Evolutionary conservation across 2,888 invertebrate species (phyloP).

Genomic region (Zelleria hepariella): DNA sequence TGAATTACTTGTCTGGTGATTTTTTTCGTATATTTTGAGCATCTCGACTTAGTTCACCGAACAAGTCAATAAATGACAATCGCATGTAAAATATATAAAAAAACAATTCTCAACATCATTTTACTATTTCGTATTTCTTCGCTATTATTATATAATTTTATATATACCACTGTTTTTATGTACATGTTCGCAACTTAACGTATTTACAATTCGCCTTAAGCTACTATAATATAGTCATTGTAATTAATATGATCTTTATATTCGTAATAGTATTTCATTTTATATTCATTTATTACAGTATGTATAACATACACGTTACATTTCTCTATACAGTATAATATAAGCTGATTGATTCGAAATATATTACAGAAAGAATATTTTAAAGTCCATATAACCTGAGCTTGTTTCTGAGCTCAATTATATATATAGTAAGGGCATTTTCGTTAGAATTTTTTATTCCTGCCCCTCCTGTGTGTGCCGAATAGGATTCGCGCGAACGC

Average conservation of each 20-base stretch:
- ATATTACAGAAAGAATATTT: conserved; percentile 49
- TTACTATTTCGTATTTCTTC: conserved; percentile 15
- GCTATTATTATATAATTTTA: conserved; percentile 18
- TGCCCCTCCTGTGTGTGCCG: conserved; percentile 69
- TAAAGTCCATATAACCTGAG: conserved; percentile 33
- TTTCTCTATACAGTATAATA: not conserved
- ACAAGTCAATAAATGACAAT: conserved; percentile 57
- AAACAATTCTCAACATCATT: conserved; percentile 63
- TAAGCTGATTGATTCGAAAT: conserved; percentile 37
- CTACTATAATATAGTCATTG: conserved; percentile 22
- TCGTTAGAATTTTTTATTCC: conserved; percentile 69
- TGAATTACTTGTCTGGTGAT: not conserved
- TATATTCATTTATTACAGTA: conserved; percentile 26
- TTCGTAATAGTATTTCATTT: not conserved
- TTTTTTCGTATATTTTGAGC: conserved; percentile 68
- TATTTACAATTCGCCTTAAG: conserved; percentile 57
- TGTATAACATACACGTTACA: conserved; percentile 62
- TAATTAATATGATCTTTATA: not conserved
- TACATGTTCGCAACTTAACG: conserved; percentile 54
- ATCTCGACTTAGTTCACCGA: conserved; percentile 56
- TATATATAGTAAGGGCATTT: conserved; percentile 57
- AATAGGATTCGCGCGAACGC: conserved; percentile 91
- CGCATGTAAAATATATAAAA: conserved; percentile 50
- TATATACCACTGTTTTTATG: conserved; percentile 38
- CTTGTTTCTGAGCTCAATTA: conserved; percentile 28